A percentile compares a stretch with the other conserved stretches of the same genome.
phyloP scores from a whole-genome alignment of 1,140 invertebrate genomes.

The Bombus vancouverensis region DNA sequence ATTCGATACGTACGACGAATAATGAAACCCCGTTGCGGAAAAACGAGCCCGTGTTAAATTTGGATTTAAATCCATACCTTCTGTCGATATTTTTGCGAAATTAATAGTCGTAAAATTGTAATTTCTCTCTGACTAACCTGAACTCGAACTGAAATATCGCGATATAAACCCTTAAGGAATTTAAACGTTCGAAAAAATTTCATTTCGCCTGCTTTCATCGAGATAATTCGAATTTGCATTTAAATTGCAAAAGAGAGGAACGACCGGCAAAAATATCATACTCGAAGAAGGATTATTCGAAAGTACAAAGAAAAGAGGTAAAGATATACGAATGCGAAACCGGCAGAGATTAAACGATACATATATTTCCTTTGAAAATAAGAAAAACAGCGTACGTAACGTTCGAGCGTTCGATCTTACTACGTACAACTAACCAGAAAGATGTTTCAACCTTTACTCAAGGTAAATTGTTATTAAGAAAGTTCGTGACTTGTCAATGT shows the following conservation, averaged over 20 bases:
- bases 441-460: not conserved
- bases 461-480: slow-evolving; percentile 8
- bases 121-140: not conserved
- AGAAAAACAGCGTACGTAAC: not conserved
- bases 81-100: not conserved
- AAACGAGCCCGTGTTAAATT: not conserved
- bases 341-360: not conserved
- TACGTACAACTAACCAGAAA: not conserved
- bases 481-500: slow-evolving; percentile 7
- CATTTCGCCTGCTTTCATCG: not conserved
- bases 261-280: not conserved
- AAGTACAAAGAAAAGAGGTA: not conserved
- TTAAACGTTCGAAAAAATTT: not conserved
- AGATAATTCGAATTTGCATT: slow-evolving; percentile 1
- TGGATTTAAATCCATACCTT: not conserved
- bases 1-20: not conserved
- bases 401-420: not conserved
- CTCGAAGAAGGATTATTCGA: not conserved
- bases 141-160: not conserved
- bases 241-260: not conserved
- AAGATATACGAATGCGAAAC: not conserved
- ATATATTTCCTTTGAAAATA: not conserved
- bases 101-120: not conserved
- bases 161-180: not conserved
- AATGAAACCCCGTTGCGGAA: not conserved